Conservation (phyloP, 2,797 vertebrate genomes). For the Lagocephalus sceleratus region DNA sequence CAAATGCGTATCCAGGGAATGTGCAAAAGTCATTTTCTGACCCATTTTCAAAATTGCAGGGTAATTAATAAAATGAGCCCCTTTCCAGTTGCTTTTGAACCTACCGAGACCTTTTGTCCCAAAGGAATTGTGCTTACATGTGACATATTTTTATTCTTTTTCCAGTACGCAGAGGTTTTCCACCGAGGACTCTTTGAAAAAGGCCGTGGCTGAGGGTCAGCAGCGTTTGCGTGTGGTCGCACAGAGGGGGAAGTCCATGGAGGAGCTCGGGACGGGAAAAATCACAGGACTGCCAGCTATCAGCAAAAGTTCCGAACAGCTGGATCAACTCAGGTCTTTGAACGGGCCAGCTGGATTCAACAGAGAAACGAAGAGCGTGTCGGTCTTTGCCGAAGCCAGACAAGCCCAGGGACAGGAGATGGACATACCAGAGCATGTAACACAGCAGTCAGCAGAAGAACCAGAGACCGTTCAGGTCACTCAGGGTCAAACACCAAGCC, state of each 20-base stretch:
- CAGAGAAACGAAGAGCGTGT: constrained; percentile 36
- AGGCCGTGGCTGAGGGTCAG: constrained; percentile 36
- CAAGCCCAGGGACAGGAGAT: constrained; percentile 32
- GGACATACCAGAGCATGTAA: constrained; percentile 8
- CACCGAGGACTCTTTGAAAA: constrained; percentile 16
- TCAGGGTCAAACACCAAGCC: constrained; percentile 48
- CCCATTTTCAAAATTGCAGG: constrained; percentile 10
- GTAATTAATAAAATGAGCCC: background rate
- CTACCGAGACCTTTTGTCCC: background rate
- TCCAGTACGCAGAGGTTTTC: constrained; percentile 54
- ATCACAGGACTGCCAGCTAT: constrained; percentile 45
- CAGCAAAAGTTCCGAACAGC: constrained; percentile 80
- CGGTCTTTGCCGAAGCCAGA: constrained; percentile 33
- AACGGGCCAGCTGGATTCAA: constrained; percentile 11
- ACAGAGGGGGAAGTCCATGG: constrained; percentile 78
- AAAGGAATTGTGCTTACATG: constrained; percentile 3
- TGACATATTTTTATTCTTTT: constrained; percentile 8
- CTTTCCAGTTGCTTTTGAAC: background rate
- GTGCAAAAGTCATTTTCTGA: constrained; percentile 21
- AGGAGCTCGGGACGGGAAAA: constrained; percentile 69
- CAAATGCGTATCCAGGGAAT: constrained; percentile 28
- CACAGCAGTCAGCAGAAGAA: constrained; percentile 26
- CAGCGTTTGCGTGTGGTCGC: constrained; percentile 54
- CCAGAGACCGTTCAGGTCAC: constrained; percentile 21
- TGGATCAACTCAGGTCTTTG: constrained; percentile 57